A percentile compares a stretch with the other conserved stretches of the same genome.
These are phyloP conservation scores for Thalassophryne amazonica DNA, from an alignment of 2,797 vertebrate species.

Conservation along the genomic window DNA sequence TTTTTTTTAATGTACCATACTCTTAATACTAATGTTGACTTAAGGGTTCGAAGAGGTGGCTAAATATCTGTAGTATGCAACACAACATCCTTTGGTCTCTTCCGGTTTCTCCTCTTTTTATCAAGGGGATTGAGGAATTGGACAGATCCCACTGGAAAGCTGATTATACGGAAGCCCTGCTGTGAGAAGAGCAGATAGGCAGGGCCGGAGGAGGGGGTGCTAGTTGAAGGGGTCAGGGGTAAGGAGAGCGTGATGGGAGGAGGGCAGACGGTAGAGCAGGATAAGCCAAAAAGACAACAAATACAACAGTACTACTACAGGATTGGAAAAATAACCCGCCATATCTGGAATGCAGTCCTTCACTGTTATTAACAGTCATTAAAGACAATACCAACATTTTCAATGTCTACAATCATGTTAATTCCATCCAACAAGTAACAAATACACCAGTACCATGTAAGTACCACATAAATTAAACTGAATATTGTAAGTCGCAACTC, in stretches of 20 bases:
- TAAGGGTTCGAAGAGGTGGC: constrained; percentile 20
- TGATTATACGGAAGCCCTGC: constrained; percentile 67
- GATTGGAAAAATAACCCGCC: constrained; percentile 76
- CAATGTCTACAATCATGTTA: no score
- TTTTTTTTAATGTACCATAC: constrained; percentile 8
- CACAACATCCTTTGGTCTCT: constrained; percentile 51
- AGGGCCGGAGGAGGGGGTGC: constrained; percentile 41
- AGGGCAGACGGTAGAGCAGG: constrained; percentile 29
- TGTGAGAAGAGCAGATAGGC: constrained; percentile 52
- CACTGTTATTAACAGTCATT: no score
- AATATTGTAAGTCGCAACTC: no score
- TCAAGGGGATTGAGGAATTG: constrained; percentile 62
- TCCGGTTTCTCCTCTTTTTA: constrained; percentile 59
- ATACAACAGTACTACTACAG: constrained; percentile 67
- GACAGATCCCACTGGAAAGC: constrained; percentile 57
- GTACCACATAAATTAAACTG: no score
- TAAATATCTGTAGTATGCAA: constrained; percentile 55
- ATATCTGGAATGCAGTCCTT: no score
- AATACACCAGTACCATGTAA: no score
- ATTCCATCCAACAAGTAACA: no score
- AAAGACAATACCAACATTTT: no score
- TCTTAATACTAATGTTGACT: constrained; percentile 11
- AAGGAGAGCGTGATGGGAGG: constrained; percentile 24
- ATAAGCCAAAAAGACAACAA: constrained; percentile 31
- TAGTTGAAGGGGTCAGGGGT: constrained; percentile 42